Conservation (phyloP, 2,113 vertebrate species). For the Podarcis muralis region DNA sequence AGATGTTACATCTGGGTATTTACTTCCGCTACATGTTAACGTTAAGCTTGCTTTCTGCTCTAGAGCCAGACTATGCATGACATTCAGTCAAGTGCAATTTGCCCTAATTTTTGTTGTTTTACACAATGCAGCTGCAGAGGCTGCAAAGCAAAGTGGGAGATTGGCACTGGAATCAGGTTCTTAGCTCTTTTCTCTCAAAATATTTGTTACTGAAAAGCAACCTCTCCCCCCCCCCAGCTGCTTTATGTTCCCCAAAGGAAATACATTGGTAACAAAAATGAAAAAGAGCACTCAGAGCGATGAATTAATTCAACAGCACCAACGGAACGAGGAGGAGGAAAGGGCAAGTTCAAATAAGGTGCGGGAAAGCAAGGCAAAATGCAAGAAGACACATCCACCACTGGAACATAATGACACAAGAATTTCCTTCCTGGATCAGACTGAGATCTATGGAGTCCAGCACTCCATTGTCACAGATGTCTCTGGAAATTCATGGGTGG, state of each 20-base stretch:
- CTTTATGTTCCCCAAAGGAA: not conserved
- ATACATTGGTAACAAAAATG: not conserved
- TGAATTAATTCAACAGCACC: not conserved
- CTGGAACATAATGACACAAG: not conserved
- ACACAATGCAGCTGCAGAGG: not conserved
- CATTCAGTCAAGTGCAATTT: not conserved
- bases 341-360: not conserved
- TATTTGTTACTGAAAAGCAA: not conserved
- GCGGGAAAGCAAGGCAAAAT: not conserved
- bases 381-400: not conserved
- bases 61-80: not conserved
- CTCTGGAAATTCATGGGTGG: not conserved
- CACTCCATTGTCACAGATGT: not conserved
- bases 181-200: not conserved
- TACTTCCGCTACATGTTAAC: constrained; percentile 5
- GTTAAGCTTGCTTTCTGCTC: not conserved
- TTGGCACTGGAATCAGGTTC: not conserved
- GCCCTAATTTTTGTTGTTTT: not conserved
- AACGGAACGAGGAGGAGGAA: not conserved
- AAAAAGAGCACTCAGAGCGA: not conserved
- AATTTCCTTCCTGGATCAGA: not conserved
- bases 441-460: not conserved
- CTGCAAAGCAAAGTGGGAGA: not conserved
- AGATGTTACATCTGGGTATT: not conserved
- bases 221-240: not conserved